Conservation (phyloP, 2,113 vertebrate species). For the Opisthocomus hoazin region DNA sequence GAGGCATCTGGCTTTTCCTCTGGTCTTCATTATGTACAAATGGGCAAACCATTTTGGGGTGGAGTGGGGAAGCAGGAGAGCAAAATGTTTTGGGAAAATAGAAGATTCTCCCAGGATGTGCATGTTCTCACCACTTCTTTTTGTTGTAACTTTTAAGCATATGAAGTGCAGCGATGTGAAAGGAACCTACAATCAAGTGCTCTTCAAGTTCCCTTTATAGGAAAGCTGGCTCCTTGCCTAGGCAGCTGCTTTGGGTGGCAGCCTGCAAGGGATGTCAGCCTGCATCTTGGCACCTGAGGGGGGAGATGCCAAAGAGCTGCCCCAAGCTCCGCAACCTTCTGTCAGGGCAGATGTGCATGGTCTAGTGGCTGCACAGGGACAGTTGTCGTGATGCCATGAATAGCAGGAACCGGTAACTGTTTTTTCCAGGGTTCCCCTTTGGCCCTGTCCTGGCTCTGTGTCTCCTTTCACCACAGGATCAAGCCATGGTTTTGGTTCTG, state of each 20-base stretch:
- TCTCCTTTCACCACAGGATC: not conserved
- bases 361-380: not conserved
- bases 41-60: not conserved
- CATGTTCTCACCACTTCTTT: fast-evolving
- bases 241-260: not conserved
- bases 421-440: not conserved
- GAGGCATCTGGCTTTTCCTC: not conserved
- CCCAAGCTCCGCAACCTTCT: not conserved
- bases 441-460: not conserved
- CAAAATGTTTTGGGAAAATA: not conserved
- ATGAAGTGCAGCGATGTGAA: not conserved
- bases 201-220: not conserved
- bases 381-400: not conserved
- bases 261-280: not conserved
- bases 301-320: not conserved
- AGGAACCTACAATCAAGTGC: not conserved
- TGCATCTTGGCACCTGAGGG: not conserved
- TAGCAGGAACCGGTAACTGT: not conserved
- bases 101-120: not conserved
- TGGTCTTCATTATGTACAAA: not conserved
- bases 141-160: not conserved
- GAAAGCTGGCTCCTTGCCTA: not conserved
- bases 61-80: not conserved
- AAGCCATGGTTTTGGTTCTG: not conserved
- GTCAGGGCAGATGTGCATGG: not conserved